Evolutionary conservation across 2,888 invertebrate genomes (phyloP).

Genomic region (Drosophila prostipennis): DNA sequence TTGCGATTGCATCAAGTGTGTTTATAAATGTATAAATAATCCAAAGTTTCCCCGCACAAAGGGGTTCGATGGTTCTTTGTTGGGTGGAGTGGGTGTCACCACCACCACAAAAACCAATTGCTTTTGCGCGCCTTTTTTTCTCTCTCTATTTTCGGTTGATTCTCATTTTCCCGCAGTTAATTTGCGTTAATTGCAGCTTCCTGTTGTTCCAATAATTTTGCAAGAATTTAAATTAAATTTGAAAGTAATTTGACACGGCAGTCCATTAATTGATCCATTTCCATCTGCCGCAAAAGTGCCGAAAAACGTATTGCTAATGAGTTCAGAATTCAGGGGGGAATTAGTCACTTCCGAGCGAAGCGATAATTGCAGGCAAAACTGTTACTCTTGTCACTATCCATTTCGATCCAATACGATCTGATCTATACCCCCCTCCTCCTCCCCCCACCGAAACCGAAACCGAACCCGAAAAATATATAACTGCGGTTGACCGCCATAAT

Average conservation of each 20-base stretch:
- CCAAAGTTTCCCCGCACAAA: slow-evolving; percentile 1
- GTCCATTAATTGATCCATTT: slow-evolving; percentile 63
- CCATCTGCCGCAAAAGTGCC: slow-evolving; percentile 18
- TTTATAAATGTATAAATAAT: too few species aligned
- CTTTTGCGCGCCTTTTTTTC: slow-evolving; percentile 1
- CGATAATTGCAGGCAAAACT: slow-evolving; percentile 69
- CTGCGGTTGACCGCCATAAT: slow-evolving; percentile 65
- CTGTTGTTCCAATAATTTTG: slow-evolving; percentile 58
- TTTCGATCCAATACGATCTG: background rate
- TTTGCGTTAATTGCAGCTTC: slow-evolving; percentile 65
- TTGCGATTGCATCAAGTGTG: slow-evolving; percentile 19
- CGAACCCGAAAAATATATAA: background rate
- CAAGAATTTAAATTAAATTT: slow-evolving; percentile 59
- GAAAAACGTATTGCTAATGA: slow-evolving; percentile 7
- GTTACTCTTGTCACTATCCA: slow-evolving; percentile 64
- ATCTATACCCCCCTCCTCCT: background rate
- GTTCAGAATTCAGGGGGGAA: slow-evolving; percentile 30
- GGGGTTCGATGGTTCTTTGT: slow-evolving; percentile 11
- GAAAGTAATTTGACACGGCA: slow-evolving; percentile 72
- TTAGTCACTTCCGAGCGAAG: slow-evolving; percentile 72
- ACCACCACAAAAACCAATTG: background rate
- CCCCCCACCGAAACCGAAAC: background rate
- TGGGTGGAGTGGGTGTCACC: slow-evolving; percentile 9
- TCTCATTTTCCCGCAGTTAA: slow-evolving; percentile 40
- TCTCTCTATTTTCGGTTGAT: background rate